These are phyloP conservation scores for Sinella curviseta DNA, from an alignment of 1,140 invertebrate genomes.

Conservation along the genomic window DNA sequence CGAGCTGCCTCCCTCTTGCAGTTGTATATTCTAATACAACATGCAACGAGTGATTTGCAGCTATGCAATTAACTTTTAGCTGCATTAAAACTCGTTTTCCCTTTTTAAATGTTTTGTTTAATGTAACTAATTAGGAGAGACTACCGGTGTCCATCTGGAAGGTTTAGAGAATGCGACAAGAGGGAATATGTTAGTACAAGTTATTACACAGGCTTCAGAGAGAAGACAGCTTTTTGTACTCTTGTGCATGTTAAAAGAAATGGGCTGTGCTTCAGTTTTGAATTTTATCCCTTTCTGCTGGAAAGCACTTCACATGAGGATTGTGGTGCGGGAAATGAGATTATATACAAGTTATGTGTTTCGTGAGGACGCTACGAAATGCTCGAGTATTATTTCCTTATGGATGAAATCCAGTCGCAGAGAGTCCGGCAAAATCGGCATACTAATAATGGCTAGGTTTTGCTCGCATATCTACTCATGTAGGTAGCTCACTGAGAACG, in stretches of 20 bases:
- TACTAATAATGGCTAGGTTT: no score
- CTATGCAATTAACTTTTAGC: neutral
- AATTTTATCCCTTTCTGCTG: neutral
- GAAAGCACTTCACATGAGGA: neutral
- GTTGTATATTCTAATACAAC: neutral
- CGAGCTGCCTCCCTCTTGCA: slow-evolving; percentile 6
- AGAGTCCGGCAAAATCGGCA: no score
- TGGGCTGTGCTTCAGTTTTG: neutral
- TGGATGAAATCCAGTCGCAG: no score
- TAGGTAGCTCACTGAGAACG: no score
- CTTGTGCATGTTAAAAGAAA: neutral
- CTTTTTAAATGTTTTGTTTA: neutral
- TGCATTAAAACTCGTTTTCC: neutral
- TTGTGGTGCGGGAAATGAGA: neutral
- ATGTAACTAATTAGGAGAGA: neutral
- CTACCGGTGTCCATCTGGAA: slow-evolving; percentile 11
- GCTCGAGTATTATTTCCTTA: no score
- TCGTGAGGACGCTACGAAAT: no score
- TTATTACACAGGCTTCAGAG: no score
- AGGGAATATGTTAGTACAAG: no score
- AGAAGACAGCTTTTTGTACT: no score
- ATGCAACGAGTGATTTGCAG: slow-evolving; percentile 13
- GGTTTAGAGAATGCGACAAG: neutral
- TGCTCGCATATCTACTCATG: no score
- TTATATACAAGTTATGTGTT: no score